A percentile compares a stretch with the other conserved stretches of the same genome.
Conservation (phyloP, 2,113 vertebrate species). For the Picathartes gymnocephalus region DNA sequence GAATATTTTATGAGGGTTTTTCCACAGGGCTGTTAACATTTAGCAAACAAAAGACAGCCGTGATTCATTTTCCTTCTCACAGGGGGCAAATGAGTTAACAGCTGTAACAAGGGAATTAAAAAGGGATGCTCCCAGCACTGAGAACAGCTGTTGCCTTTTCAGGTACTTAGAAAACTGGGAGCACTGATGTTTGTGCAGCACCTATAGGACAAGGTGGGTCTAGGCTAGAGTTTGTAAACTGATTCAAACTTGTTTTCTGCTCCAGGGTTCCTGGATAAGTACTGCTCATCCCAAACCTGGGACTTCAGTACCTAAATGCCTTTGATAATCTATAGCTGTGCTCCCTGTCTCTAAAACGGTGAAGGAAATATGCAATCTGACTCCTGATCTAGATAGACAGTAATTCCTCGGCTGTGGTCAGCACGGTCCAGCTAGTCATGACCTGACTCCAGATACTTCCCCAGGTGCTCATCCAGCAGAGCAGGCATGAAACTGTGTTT, state of each 20-base stretch:
- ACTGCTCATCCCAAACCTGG: not conserved
- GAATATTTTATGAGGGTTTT: constrained; percentile 65
- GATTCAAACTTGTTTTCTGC: not conserved
- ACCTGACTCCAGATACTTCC: constrained; percentile 46
- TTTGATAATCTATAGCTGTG: not conserved
- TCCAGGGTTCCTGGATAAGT: not conserved
- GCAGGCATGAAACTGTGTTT: not conserved
- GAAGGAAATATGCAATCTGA: not conserved
- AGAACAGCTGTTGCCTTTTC: constrained; percentile 36
- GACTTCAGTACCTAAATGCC: not conserved
- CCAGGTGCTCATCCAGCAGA: not conserved
- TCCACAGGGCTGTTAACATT: constrained; percentile 49
- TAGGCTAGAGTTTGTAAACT: not conserved
- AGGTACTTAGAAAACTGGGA: not conserved
- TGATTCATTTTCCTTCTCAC: constrained; percentile 63
- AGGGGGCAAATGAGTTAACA: constrained; percentile 63
- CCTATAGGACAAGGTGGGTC: not conserved
- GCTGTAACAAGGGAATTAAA: constrained; percentile 49
- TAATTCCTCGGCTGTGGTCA: not conserved
- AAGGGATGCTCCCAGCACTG: constrained; percentile 29
- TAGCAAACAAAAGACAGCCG: constrained; percentile 49
- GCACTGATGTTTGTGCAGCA: not conserved
- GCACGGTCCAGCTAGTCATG: not conserved
- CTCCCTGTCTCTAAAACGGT: not conserved
- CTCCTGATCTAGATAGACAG: not conserved